Base-by-base conservation (phyloP, 2,797 vertebrate genomes). In the Lithobates sylvaticus region DNA sequence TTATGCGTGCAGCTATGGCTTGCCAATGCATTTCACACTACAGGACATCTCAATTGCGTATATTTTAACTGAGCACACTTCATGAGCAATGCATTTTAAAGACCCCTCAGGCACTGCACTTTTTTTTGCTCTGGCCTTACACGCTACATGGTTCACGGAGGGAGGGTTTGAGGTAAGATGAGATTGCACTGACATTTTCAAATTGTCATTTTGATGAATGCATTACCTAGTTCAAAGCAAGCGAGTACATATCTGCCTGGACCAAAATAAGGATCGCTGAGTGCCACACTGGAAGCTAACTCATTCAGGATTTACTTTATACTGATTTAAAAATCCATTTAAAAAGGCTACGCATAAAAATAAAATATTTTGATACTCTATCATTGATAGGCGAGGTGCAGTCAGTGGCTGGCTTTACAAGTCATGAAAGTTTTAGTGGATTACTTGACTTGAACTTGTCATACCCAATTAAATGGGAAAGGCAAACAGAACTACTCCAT, bases 161-260 rank as follows among this genome's bases (percentile, higher is more conserved):
- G 23, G 61, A 5, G 39, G 39, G 39, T 29, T 10, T 64, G 83
- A 72, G 84, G 84, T 80, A 76, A 86, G 78, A 81, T 81, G 74
- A 81, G 84, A 81, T 81, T 81, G 72, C 73, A 70, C 78, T 86
- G 84, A 86, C 86, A 89, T 85, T 91, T 92, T 90, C 90, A 92
- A 91, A 92, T 89, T 92, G 84, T 91, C 88, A 88, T 89, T 90
- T 89, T 90, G 90, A 91, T 89, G 90, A 91, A 91, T 88, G 88
- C 85, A 89, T 90, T 91, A 93, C 90, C 86, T 88, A 92, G 84
- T 79, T 84, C 88, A 92, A 90, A 84, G 76, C 54, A n/a, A 76
- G 73, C 44, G 26, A 58, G 61, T 32, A 75, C 71, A 80, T 76
- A 75, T 81, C 69, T 79, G 68, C 54, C 78, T 42, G n/a, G 64